Evolutionary conservation across 2,113 vertebrate species (phyloP).

Genomic region (Dipodomys ordii): DNA sequence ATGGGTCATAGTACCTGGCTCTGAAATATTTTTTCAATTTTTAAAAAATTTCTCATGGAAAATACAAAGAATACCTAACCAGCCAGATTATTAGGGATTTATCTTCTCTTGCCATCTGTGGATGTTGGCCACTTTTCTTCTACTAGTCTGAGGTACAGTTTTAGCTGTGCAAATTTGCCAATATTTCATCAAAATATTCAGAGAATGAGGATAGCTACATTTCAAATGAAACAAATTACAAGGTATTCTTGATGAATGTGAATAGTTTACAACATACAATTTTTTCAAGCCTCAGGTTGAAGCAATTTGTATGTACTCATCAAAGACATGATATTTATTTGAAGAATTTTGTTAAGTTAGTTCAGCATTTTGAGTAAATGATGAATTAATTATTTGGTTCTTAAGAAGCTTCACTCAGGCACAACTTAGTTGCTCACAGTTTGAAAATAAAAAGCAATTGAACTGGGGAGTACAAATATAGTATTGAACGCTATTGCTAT

Average conservation of each 20-base stretch:
- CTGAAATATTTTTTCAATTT: neutral
- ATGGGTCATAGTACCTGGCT: no score
- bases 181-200: slow-evolving; percentile 53
- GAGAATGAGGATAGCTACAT: slow-evolving; percentile 19
- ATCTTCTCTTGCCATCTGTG: neutral
- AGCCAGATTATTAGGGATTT: slow-evolving; percentile 2
- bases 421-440: slow-evolving; percentile 58
- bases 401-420: slow-evolving; percentile 69
- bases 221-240: slow-evolving; percentile 48
- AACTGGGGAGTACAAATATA: slow-evolving; percentile 68
- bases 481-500: slow-evolving; percentile 51
- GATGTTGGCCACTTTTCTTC: neutral
- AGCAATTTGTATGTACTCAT: slow-evolving; percentile 40
- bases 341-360: slow-evolving; percentile 55
- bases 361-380: slow-evolving; percentile 67
- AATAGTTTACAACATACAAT: neutral
- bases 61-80: neutral
- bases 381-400: slow-evolving; percentile 77
- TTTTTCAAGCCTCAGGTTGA: slow-evolving; percentile 53
- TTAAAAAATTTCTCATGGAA: neutral
- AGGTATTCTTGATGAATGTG: slow-evolving; percentile 56
- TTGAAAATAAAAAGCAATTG: slow-evolving; percentile 80
- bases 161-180: slow-evolving; percentile 39
- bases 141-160: neutral
- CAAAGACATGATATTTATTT: slow-evolving; percentile 45